A percentile compares a stretch with the other conserved stretches of the same genome.
phyloP scores from a whole-genome alignment of 2,113 vertebrate species.

The Pteruthius melanotis region DNA sequence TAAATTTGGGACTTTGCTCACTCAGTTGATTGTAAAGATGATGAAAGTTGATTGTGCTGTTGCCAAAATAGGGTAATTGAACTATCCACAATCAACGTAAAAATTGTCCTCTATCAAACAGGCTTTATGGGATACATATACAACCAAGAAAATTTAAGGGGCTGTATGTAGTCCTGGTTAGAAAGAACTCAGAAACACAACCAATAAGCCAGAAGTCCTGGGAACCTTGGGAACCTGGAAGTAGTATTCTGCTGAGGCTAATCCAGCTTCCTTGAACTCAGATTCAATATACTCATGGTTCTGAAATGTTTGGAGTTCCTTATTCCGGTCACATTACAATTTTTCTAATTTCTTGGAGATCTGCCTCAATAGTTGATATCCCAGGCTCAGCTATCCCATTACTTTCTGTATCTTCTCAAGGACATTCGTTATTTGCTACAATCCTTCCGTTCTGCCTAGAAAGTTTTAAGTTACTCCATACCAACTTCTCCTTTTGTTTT shows the following conservation, averaged over 20 bases:
- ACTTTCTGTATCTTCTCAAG: neutral
- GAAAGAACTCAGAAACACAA: neutral
- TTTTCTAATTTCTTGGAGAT: neutral
- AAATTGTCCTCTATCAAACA: neutral
- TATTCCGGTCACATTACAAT: neutral
- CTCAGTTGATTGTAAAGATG: neutral
- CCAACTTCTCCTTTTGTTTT: neutral
- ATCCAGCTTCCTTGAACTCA: neutral
- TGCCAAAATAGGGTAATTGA: neutral
- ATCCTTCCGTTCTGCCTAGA: neutral
- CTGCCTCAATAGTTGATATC: neutral
- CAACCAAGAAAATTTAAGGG: neutral
- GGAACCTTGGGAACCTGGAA: neutral
- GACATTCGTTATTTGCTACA: neutral
- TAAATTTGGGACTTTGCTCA: neutral
- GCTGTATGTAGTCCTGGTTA: neutral
- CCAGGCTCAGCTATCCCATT: neutral
- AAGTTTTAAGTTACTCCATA: neutral
- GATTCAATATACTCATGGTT: accelerated
- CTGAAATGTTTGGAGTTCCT: neutral
- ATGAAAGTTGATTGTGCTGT: neutral
- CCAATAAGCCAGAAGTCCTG: neutral
- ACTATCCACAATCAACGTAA: neutral
- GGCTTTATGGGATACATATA: neutral
- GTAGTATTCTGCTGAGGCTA: neutral